A percentile compares a stretch with the other conserved stretches of the same genome.
Evolutionary conservation across 1,140 invertebrate genomes (phyloP).

Genomic region (Bombus huntii): DNA sequence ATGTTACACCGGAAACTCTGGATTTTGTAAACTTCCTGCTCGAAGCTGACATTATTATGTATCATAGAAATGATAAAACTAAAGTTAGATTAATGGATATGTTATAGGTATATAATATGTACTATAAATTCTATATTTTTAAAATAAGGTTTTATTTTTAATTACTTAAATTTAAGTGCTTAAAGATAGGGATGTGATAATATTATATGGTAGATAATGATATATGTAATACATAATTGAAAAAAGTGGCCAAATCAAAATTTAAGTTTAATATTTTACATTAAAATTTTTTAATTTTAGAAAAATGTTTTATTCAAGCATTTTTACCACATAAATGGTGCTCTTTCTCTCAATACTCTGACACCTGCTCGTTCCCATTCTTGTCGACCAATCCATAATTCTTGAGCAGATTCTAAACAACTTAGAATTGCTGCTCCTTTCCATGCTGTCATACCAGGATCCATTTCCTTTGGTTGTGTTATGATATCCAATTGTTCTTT

Average conservation of each 20-base stretch:
- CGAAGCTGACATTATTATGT: constrained; percentile 70
- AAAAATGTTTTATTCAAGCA: neutral
- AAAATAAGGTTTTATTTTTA: neutral
- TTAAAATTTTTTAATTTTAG: neutral
- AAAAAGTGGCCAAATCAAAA: neutral
- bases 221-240: neutral
- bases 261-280: neutral
- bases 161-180: neutral
- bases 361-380: constrained; percentile 95
- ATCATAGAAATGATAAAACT: constrained; percentile 74
- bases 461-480: constrained; percentile 93
- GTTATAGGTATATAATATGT: constrained; percentile 25
- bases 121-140: neutral
- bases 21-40: constrained; percentile 69
- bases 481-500: constrained; percentile 92
- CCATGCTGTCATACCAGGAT: constrained; percentile 94
- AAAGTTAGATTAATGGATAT: constrained; percentile 74
- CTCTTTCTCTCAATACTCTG: constrained; percentile 93
- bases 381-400: constrained; percentile 93
- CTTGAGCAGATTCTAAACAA: constrained; percentile 95
- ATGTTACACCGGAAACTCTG: constrained; percentile 55
- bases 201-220: neutral
- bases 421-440: constrained; percentile 97
- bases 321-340: constrained; percentile 90
- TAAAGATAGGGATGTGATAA: neutral